These are phyloP conservation scores for Hippasteria phrygiana DNA, from an alignment of 53 echinoderm and acorn worm genomes.

Conservation along the genomic window DNA sequence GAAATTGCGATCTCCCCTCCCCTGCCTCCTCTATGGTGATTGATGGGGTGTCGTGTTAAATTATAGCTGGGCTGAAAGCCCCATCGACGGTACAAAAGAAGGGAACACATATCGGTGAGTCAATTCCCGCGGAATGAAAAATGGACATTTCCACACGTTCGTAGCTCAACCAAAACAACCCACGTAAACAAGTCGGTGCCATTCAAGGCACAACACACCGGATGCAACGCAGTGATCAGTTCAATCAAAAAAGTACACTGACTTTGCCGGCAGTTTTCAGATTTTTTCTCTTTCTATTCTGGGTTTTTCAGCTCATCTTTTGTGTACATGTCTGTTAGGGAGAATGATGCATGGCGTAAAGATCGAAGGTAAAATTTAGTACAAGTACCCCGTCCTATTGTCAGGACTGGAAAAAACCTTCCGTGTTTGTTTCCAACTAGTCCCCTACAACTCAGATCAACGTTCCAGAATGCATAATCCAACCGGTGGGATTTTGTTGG, in stretches of 20 bases:
- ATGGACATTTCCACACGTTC: conserved; percentile 58
- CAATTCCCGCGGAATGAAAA: conserved; percentile 16
- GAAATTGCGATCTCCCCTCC: background rate
- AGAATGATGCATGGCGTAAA: conserved; percentile 11
- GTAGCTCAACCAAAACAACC: conserved; percentile 63
- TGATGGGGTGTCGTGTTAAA: conserved; percentile 55
- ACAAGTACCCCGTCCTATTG: background rate
- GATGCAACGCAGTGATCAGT: background rate
- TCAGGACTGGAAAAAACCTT: background rate
- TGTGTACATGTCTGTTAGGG: background rate
- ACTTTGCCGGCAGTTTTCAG: background rate
- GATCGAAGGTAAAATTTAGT: background rate
- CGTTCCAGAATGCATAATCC: no score
- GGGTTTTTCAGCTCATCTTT: background rate
- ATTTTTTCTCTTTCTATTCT: background rate
- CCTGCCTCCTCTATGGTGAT: background rate
- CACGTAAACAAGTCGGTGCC: conserved; percentile 41
- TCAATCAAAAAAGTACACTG: conserved; percentile 53
- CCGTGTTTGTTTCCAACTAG: no score
- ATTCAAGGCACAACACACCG: conserved; percentile 3
- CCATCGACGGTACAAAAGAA: conserved; percentile 19
- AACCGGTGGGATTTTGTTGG: no score
- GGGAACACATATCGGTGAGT: background rate
- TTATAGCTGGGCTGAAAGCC: conserved; percentile 23
- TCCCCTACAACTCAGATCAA: no score